Evolutionary conservation across 1,140 invertebrate species (phyloP).

Genomic region (Drosophila athabasca): DNA sequence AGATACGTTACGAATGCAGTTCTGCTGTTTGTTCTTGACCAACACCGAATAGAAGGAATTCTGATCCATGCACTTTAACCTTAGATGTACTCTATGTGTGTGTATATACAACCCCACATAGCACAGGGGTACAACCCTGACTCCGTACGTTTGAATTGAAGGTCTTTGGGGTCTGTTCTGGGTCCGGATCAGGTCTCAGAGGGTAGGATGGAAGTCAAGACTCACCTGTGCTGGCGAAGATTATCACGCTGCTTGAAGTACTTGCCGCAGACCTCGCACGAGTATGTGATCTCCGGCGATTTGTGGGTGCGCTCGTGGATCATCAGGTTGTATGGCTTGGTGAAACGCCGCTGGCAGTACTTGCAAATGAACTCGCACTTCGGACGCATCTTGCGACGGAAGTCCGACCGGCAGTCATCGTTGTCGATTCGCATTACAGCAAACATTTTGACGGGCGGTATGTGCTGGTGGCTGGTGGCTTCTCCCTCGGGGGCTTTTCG

Average conservation of each 20-base stretch:
- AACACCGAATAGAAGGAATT: constrained; percentile 3
- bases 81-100: neutral
- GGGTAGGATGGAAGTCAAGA: constrained; percentile 5
- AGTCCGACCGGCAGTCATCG: constrained; percentile 94
- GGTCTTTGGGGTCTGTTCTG: too few species aligned
- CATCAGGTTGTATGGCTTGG: constrained; percentile 99
- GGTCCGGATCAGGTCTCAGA: too few species aligned
- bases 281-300: constrained; percentile 97
- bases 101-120: too few species aligned
- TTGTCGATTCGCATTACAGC: constrained; percentile 94
- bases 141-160: too few species aligned
- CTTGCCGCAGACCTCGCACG: constrained; percentile 99
- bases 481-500: constrained; percentile 27
- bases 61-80: constrained; percentile 23
- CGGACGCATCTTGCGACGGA: constrained; percentile 95
- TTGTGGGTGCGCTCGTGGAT: constrained; percentile 99
- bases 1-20: too few species aligned
- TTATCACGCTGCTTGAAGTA: constrained; percentile 99
- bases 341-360: constrained; percentile 99
- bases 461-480: constrained; percentile 50
- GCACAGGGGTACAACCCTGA: too few species aligned
- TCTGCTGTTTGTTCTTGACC: constrained; percentile 5
- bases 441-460: constrained; percentile 88
- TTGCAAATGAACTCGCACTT: constrained; percentile 99
- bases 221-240: constrained; percentile 96